phyloP scores from a whole-genome alignment of 2,797 vertebrate species.

The Amblyraja radiata region DNA sequence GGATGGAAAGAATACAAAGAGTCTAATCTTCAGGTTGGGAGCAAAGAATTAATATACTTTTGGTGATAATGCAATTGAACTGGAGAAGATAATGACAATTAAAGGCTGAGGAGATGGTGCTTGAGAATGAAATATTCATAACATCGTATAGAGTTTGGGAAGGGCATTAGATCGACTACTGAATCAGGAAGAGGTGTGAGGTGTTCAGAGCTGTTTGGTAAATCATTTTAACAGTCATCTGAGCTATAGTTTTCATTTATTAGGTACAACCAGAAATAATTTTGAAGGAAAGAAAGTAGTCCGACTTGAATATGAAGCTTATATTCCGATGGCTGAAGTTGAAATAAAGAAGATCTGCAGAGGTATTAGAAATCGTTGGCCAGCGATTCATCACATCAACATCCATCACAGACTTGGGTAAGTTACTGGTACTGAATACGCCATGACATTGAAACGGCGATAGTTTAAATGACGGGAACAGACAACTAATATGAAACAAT shows the following conservation, averaged over 20 bases:
- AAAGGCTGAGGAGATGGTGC: not conserved
- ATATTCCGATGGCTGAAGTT: conserved; percentile 75
- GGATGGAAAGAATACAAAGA: not conserved
- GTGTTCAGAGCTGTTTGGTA: not conserved
- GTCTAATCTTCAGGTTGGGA: not conserved
- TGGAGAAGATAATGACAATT: not conserved
- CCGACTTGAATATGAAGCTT: conserved; percentile 82
- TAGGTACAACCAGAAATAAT: conserved; percentile 79
- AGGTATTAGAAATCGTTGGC: conserved; percentile 72
- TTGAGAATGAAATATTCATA: not conserved
- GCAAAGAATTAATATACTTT: not conserved
- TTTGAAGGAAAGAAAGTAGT: conserved; percentile 74
- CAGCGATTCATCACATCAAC: conserved; percentile 68
- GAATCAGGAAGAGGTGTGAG: not conserved
- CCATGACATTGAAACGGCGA: conserved; percentile 13
- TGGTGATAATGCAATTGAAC: not conserved
- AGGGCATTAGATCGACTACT: not conserved
- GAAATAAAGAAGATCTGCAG: conserved; percentile 76
- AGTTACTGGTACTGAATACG: conserved; percentile 14
- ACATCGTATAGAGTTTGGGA: not conserved
- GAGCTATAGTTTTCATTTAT: conserved; percentile 39
- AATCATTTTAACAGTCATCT: not conserved
- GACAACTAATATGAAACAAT: not conserved
- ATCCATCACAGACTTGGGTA: conserved; percentile 85
- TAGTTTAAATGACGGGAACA: not conserved